A percentile compares a stretch with the other conserved stretches of the same genome.
Evolutionary conservation across 1,140 invertebrate species (phyloP).

Genomic region (Drosophila nannoptera): DNA sequence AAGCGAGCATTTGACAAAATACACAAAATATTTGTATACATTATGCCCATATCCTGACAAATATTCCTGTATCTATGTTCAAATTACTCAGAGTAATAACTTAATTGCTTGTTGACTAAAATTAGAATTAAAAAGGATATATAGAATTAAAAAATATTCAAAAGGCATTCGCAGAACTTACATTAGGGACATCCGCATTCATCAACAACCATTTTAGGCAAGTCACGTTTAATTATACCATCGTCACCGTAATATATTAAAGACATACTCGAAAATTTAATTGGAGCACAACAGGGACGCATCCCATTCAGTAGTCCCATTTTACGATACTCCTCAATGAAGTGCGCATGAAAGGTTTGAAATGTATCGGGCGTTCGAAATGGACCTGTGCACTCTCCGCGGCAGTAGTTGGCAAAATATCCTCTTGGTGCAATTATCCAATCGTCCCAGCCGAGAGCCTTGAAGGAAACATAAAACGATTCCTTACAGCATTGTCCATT

Average conservation of each 20-base stretch:
- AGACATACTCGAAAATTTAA: constrained; percentile 94
- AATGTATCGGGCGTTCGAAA: constrained; percentile 90
- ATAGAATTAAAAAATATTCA: background rate
- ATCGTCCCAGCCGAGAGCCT: constrained; percentile 94
- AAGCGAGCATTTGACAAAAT: too few species aligned
- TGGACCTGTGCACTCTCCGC: constrained; percentile 88
- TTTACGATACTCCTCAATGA: constrained; percentile 92
- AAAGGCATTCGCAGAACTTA: constrained; percentile 18
- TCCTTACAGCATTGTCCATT: constrained; percentile 93
- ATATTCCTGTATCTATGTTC: too few species aligned
- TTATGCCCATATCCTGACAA: too few species aligned
- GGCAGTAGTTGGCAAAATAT: constrained; percentile 96
- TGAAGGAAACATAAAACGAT: constrained; percentile 93
- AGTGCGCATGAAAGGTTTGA: constrained; percentile 92
- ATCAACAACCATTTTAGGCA: constrained; percentile 97
- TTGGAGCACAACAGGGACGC: constrained; percentile 94
- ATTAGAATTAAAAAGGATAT: too few species aligned
- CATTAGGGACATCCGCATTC: constrained; percentile 94
- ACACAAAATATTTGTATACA: too few species aligned
- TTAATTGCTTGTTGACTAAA: too few species aligned
- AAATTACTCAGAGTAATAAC: too few species aligned
- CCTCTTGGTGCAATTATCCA: constrained; percentile 95
- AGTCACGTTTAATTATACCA: constrained; percentile 94
- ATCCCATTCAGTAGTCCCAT: constrained; percentile 87
- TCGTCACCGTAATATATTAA: constrained; percentile 95